phyloP scores from a whole-genome alignment of 2,797 vertebrate species.

The Thalassophryne amazonica region DNA sequence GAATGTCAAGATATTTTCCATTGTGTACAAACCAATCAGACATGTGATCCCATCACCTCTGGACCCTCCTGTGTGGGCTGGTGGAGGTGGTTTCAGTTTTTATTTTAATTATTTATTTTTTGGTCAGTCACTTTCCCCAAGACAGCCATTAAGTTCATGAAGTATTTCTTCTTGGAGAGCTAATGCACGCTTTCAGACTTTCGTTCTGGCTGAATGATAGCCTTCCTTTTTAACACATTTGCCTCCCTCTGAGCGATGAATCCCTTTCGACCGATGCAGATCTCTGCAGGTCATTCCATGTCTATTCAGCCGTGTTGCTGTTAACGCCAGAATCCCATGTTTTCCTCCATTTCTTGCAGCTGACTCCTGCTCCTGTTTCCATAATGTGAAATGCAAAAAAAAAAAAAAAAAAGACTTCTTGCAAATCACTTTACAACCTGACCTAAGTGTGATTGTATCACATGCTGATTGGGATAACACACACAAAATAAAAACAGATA shows the following conservation, averaged over 20 bases:
- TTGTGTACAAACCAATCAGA: too few relatives aligned
- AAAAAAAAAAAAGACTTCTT: too few relatives aligned
- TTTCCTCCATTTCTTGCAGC: neutral
- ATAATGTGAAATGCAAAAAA: neutral
- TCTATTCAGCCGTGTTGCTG: neutral
- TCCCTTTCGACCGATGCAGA: neutral
- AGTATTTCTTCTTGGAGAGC: constrained; percentile 2
- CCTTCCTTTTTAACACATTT: neutral
- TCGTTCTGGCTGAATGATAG: neutral
- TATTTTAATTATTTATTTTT: too few relatives aligned
- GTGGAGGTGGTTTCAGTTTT: too few relatives aligned
- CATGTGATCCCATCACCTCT: too few relatives aligned
- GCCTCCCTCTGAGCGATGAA: neutral
- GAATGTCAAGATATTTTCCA: too few relatives aligned
- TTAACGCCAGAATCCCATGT: neutral
- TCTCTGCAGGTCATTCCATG: neutral
- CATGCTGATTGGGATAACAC: neutral
- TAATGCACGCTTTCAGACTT: constrained; percentile 5
- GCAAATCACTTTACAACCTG: too few relatives aligned
- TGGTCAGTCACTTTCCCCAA: neutral
- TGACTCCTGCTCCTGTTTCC: neutral
- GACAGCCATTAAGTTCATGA: neutral
- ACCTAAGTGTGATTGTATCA: neutral
- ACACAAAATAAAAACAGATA: too few relatives aligned
- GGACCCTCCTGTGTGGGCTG: too few relatives aligned